phyloP scores from a whole-genome alignment of 2,797 vertebrate species.

The Characodon lateralis region DNA sequence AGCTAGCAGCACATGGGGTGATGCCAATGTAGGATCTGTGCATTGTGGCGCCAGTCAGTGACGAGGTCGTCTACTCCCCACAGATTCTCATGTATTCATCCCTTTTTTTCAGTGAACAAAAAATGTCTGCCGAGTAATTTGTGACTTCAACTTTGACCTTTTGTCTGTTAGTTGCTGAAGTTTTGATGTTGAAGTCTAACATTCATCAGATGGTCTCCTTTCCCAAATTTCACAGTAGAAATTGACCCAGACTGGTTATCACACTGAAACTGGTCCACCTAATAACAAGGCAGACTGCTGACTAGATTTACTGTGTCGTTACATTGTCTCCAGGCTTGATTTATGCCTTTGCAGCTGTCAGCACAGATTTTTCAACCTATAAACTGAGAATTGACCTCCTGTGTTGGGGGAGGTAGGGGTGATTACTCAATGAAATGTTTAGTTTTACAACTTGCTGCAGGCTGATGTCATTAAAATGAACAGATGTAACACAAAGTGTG shows the following conservation, averaged over 20 bases:
- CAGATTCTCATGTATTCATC: conserved; percentile 16
- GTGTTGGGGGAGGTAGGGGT: conserved; percentile 19
- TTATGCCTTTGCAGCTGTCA: conserved; percentile 56
- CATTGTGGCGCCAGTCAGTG: conserved; percentile 11
- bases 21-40: conserved; percentile 23
- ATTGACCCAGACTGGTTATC: conserved; percentile 25
- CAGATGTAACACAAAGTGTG: conserved; percentile 62
- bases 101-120: conserved; percentile 15
- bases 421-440: conserved; percentile 56
- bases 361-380: conserved; percentile 47
- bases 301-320: conserved; percentile 56
- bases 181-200: conserved; percentile 16
- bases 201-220: conserved; percentile 16
- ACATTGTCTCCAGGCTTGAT: conserved; percentile 45
- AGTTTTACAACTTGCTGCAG: conserved; percentile 64
- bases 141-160: conserved; percentile 6
- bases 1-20: background rate
- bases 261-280: conserved; percentile 45
- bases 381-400: conserved; percentile 52
- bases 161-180: conserved; percentile 27
- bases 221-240: conserved; percentile 24
- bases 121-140: conserved; percentile 22
- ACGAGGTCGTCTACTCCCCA: conserved; percentile 13
- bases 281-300: conserved; percentile 59
- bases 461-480: conserved; percentile 52